Evolutionary conservation across 2,113 vertebrate species (phyloP), one percentile per base, ranked within the genome.

Genomic region (Blennius ocellaris): DNA sequence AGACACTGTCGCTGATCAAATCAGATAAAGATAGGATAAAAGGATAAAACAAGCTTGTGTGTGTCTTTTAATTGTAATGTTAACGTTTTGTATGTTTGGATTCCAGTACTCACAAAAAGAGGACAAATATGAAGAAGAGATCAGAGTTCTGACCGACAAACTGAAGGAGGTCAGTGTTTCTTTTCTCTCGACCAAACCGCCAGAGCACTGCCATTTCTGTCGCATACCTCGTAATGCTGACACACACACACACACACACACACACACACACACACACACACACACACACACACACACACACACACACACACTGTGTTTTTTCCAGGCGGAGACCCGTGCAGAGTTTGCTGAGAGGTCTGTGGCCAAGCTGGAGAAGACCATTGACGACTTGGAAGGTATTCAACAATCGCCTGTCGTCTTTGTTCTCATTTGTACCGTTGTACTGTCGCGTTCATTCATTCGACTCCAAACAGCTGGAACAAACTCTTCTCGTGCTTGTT

Each of bases 321-420:
- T 76, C 6, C 60, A 98, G 98, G 97, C 97, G 87, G 98, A 99
- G 91, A 97, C 96, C 14, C 94, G 98, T 73, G 98, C 96, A 0
- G 98, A 99, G 78, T 99, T 97, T 95, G 97, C 98, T 0, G 98
- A 99, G 87, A 93, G 96, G 54, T 98, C 98, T 70, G 97, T 99
- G 90, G 97, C 96, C 0, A 99, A 99, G 90, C 90, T 99, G 91
- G 98, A 99, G 94, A 99, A 99, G 85, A 97, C 97, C 81, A 99
- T 99, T 0, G 98, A 99, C 76, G 98, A 99, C 77, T 92, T 99
- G 87, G 98, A 99, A 97, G 98, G 98, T 99, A 96, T 12, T 53
- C 8, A 45, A 8, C 41, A 43, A 56, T 76, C 47, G 16, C 50
- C 44, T 62, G 1, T 14, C 3, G 10, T 40, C 3, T 54, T 30